Evolutionary conservation across 2,797 vertebrate species (phyloP).

Genomic region (Gorsachius magnificus): DNA sequence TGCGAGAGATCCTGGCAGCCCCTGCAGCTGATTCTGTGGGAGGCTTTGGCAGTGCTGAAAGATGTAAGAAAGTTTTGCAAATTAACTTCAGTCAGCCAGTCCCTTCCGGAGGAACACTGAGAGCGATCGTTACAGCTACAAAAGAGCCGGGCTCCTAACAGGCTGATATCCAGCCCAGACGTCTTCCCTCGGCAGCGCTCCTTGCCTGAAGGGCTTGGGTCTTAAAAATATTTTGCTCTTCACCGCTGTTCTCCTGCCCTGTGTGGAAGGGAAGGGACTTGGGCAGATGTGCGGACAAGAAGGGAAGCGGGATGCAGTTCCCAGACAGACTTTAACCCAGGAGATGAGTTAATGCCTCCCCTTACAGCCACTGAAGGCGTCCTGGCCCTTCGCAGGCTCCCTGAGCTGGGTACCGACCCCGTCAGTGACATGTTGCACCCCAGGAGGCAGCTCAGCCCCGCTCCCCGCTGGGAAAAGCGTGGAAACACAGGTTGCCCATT

Average conservation of each 20-base stretch:
- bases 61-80: not conserved
- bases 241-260: not conserved
- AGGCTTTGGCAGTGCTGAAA: conserved; percentile 24
- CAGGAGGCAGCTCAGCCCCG: not conserved
- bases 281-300: not conserved
- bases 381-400: not conserved
- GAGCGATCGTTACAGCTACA: not conserved
- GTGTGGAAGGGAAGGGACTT: not conserved
- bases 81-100: not conserved
- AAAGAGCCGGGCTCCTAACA: not conserved
- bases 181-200: not conserved
- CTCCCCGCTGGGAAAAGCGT: not conserved
- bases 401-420: not conserved
- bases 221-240: not conserved
- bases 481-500: no score
- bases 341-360: not conserved
- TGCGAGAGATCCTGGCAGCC: conserved; percentile 33
- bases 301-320: not conserved
- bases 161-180: not conserved
- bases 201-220: not conserved
- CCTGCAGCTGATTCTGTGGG: not conserved
- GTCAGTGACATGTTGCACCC: accelerated
- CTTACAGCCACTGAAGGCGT: not conserved
- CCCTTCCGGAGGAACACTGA: conserved; percentile 48
- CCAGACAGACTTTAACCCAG: not conserved